A percentile compares a stretch with the other conserved stretches of the same genome.
These are phyloP conservation scores for Biston betularia DNA, from an alignment of 2,888 invertebrate genomes.

Conservation along the genomic window DNA sequence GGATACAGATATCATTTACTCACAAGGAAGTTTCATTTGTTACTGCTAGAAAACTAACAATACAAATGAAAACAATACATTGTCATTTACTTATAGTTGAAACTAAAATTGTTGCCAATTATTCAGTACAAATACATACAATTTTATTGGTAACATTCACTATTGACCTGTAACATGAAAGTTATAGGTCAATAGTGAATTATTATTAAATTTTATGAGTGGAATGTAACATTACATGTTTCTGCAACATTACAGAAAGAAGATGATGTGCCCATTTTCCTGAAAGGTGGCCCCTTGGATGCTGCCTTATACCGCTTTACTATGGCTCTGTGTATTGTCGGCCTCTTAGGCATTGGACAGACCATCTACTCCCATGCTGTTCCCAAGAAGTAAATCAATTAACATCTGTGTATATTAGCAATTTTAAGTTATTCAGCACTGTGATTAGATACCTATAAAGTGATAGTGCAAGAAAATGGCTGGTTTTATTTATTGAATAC, in stretches of 20 bases:
- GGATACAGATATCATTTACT: too few species aligned
- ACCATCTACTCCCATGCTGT: constrained; percentile 71
- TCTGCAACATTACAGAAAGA: constrained; percentile 77
- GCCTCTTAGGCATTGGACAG: constrained; percentile 71
- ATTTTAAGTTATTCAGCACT: constrained; percentile 55
- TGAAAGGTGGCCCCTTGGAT: constrained; percentile 86
- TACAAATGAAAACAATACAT: too few species aligned
- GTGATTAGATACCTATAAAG: constrained; percentile 61
- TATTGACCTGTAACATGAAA: too few species aligned
- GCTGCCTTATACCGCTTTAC: constrained; percentile 77
- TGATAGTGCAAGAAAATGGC: constrained; percentile 40
- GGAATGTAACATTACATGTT: neutral
- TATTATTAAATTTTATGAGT: too few species aligned
- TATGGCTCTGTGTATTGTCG: constrained; percentile 71
- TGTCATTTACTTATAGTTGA: too few species aligned
- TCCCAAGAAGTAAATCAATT: constrained; percentile 69
- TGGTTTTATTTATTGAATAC: constrained; percentile 16
- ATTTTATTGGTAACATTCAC: too few species aligned
- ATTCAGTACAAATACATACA: too few species aligned
- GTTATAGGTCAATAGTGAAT: too few species aligned
- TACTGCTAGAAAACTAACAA: too few species aligned
- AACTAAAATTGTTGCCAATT: too few species aligned
- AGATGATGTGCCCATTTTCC: constrained; percentile 85
- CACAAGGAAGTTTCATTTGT: too few species aligned
- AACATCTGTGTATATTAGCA: constrained; percentile 64